These are phyloP conservation scores for Bucco capensis DNA, from an alignment of 2,113 vertebrate genomes.

Conservation along the genomic window DNA sequence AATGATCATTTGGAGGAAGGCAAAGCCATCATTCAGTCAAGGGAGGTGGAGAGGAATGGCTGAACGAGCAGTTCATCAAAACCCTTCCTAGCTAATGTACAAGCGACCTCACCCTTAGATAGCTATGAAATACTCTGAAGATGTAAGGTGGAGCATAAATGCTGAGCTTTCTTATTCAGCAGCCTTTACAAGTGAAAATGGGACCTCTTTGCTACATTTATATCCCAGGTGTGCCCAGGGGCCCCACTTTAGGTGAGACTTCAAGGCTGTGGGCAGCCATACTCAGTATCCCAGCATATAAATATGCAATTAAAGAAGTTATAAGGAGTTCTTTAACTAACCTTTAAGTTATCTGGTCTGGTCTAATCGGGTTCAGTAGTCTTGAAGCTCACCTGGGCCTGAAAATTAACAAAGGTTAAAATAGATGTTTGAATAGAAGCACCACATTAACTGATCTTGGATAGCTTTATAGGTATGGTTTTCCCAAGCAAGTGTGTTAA, in stretches of 20 bases:
- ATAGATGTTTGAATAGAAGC: neutral
- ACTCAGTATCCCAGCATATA: neutral
- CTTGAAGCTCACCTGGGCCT: neutral
- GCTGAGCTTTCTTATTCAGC: neutral
- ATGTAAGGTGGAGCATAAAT: neutral
- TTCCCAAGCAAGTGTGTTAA: neutral
- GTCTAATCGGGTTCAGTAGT: neutral
- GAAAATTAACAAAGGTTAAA: neutral
- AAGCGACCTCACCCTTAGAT: neutral
- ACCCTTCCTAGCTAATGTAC: neutral
- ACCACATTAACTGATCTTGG: neutral
- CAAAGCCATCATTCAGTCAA: neutral
- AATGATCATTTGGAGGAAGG: neutral
- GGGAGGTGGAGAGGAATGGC: neutral
- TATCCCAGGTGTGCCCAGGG: neutral
- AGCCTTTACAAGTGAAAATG: neutral
- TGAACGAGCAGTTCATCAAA: conserved; percentile 6
- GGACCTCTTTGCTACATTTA: neutral
- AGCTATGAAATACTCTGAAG: neutral
- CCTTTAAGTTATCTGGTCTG: neutral
- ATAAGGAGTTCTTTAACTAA: neutral
- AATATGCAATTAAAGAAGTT: neutral
- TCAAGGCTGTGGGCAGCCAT: neutral
- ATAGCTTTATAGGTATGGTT: neutral
- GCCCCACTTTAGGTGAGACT: neutral